Evolutionary conservation across 2,797 vertebrate species (phyloP), one percentile per base, ranked within the genome.

Genomic region (Anolis apletophallus): DNA sequence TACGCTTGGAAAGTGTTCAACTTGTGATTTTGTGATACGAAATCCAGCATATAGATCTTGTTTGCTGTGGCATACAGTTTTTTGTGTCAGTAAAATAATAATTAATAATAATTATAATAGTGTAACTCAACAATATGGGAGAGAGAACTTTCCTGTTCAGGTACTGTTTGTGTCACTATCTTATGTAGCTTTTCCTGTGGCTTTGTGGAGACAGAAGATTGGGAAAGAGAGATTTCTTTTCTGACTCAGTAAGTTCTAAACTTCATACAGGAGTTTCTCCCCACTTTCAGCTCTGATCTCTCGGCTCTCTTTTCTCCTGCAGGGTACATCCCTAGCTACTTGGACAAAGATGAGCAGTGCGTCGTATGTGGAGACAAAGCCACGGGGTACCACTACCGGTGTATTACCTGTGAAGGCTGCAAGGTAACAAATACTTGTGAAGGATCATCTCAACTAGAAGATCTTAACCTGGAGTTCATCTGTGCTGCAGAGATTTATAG

Each of bases 301-400:
- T 73, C 23, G 61, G 61, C 52, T 83, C 55, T 79, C 36, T 46
- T 83, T 73, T 68, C 92, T 89, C 40, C 23, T 71, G 10, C 96
- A 98, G 98, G 98, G 97, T 99, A 99, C 96, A 99, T 99, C 96
- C 98, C 98, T 97, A 99, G 98, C 96, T 99, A 99, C 97, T 97
- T 99, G 97, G 98, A 99, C 97, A 99, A 99, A 97, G 98, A 99
- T 97, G 98, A 99, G 97, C 98, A 98, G 88, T 99, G 98, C 87
- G 98, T 99, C 96, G 98, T 99, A 95, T 99, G 98, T 95, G 98
- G 98, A 91, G 98, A 99, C 97, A 99, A 98, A 93, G 98, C 98
- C 94, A 99, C 98, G 17, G 98, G 98, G 89, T 99, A 99, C 97
- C 98, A 99, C 97, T 99, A 99, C 96, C 98, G 98, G 95, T 99